Evolutionary conservation across 2,888 invertebrate species (phyloP), one percentile per base, ranked within the genome.

Genomic region (Teinopalpus imperialis): DNA sequence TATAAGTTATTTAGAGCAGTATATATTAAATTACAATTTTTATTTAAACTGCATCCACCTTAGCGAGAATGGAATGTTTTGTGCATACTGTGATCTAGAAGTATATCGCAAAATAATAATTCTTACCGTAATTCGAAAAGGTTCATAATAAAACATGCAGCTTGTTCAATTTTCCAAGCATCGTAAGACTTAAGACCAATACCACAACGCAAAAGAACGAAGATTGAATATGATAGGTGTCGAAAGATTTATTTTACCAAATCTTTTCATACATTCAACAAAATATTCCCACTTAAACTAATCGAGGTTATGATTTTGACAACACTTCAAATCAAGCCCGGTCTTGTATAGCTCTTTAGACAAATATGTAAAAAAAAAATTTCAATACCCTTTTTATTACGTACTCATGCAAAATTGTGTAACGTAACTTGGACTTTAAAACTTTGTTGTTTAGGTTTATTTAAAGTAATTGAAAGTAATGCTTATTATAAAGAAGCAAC

Each of bases 241-340:
- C 7, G 35, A 35, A 32, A 27, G 16, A 37, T 18, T 44, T 40
- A 34, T 39, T 40, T 21, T 16, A 16, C 13, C 9, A 34, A 34
- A 21, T 8, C 23, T 18, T 21, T 26, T 39, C 21, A 32, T 45
- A 26, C 39, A 45, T 45, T 45, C 27, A 45, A 43, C 26, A 40
- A 40, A 45, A 45, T 40, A 40, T 34, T 37, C 45, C 39, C 45
- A 40, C 45, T 45, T 45, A 34, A 40, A 40, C 32, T 45, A 45
- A 45, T 45, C 39, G 35, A 45, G 39, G 45, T 39, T 34, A 34
- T 40, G 46, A 46, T 46, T 46, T 40, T 18, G 40, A 46, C 46
- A 40, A 46, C 46, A 40, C 40, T 34, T 35, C 40, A 34, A 40
- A 45, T 45, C 39, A 34, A 23, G 34, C 14, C 39, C 9, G 39